Base-by-base conservation (phyloP, 2,888 invertebrate species). In the Cheilosia pagana region DNA sequence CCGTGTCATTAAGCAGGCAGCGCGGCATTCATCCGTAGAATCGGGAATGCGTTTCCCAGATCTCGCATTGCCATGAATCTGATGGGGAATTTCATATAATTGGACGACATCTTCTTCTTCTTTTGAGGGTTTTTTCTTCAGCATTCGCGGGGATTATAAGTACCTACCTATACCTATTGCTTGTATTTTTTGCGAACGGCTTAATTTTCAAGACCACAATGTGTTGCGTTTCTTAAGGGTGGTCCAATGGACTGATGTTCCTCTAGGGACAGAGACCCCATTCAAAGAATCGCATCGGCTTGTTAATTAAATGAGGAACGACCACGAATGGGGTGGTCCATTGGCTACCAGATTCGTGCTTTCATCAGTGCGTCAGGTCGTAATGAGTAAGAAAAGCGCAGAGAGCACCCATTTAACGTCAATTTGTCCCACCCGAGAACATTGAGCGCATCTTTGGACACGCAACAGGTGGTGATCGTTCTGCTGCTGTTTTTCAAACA, bases 401-500 rank as follows among this genome's bases (percentile, higher is more conserved):
- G 35, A 35, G 60, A 41, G 35, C 60, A 74, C 63, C 63, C 75
- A 43, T 76, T 85, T 83, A 75, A 70, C 63, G 74, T 43, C 74
- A 83, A 83, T 83, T 83, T 85, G 65, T 79, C 70, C 63, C 21
- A 48, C 75, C 70, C 57, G 25, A 48, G 43, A 52, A 14, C 41
- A 16, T 14, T 23, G 50, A 21, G 4, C 21, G 53, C 52, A 68
- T 78, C 62, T 25, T 68, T 31, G 60, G 75, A 55, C 70, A 71
- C 70, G 63, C 75, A 85, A 85, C 83, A 79, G 83, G 79, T 83
- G 83, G 72, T 55, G 48, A 16, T 25, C 35, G 35, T 8, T 28
- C n/a, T 16, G 35, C 55, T 65, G 16, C 39, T 43, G 53, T 3
- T 19, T n/a, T 6, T 23, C 5, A 23, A 28, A 70, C 43, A 76